Percentiles rank a stretch among this genome's conserved stretches.
These are phyloP conservation scores for Lophotis ruficrista DNA, from an alignment of 2,113 vertebrate species.

Conservation along the genomic window DNA sequence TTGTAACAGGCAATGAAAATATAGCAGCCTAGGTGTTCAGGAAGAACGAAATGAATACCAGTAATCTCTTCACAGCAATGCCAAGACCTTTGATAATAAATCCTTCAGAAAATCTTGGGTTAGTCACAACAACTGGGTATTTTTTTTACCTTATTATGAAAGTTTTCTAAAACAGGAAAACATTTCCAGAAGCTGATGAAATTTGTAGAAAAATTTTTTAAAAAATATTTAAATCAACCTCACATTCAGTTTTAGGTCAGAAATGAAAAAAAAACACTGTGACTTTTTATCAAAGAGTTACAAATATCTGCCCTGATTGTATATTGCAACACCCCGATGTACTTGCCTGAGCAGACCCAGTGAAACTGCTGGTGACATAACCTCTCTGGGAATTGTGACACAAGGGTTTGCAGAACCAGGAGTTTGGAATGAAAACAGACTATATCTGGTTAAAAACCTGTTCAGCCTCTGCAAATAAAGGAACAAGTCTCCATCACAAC, in stretches of 20 bases:
- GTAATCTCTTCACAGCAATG: slow-evolving; percentile 20
- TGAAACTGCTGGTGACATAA: background rate
- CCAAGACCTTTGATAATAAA: background rate
- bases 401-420: background rate
- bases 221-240: background rate
- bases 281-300: background rate
- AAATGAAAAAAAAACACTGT: background rate
- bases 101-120: background rate
- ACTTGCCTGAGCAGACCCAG: background rate
- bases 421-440: background rate
- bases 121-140: background rate
- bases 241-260: background rate
- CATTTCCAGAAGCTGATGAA: background rate
- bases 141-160: background rate
- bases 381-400: background rate
- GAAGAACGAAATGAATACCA: background rate
- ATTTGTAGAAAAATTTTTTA: background rate
- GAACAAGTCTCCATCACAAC: background rate
- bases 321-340: rapidly evolving
- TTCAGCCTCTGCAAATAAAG: background rate
- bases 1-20: slow-evolving; percentile 56
- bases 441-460: background rate
- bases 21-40: slow-evolving; percentile 17
- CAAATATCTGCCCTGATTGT: background rate
- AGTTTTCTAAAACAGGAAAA: background rate